phyloP scores from a whole-genome alignment of 1,140 invertebrate species.

The Gyrodactylus salaris region DNA sequence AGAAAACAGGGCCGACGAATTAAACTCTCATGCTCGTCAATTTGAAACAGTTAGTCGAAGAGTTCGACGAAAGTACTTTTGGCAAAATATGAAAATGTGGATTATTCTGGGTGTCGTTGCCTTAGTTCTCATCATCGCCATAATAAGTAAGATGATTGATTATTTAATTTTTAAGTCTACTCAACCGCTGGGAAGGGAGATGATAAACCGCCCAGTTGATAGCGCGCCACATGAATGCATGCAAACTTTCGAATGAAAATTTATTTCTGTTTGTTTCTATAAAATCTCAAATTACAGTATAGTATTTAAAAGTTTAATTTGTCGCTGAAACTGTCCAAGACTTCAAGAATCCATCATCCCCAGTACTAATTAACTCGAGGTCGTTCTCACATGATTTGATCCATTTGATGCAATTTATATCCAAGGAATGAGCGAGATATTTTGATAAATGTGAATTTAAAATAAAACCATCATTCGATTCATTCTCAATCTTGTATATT shows the following conservation, averaged over 20 bases:
- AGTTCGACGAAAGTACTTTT: neutral
- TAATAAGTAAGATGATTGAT: neutral
- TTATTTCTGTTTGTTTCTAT: too few relatives aligned
- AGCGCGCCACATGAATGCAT: too few relatives aligned
- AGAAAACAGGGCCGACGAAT: constrained; percentile 9
- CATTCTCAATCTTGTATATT: neutral
- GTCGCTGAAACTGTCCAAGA: neutral
- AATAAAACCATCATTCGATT: too few relatives aligned
- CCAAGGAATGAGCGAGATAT: neutral
- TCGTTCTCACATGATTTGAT: neutral
- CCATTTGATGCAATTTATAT: neutral
- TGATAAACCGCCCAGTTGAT: too few relatives aligned
- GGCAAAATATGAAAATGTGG: neutral
- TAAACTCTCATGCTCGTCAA: neutral
- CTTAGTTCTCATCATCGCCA: neutral
- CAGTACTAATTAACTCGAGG: neutral
- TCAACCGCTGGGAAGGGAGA: too few relatives aligned
- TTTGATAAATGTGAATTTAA: neutral
- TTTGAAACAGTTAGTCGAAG: neutral
- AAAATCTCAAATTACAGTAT: too few relatives aligned
- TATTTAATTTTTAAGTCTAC: neutral
- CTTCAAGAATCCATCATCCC: neutral
- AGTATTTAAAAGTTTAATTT: too few relatives aligned
- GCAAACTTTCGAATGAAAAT: too few relatives aligned
- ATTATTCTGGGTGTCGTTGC: neutral